These are phyloP conservation scores for Micronycteris hirsuta DNA, from an alignment of 2,113 vertebrate species.

Conservation along the genomic window DNA sequence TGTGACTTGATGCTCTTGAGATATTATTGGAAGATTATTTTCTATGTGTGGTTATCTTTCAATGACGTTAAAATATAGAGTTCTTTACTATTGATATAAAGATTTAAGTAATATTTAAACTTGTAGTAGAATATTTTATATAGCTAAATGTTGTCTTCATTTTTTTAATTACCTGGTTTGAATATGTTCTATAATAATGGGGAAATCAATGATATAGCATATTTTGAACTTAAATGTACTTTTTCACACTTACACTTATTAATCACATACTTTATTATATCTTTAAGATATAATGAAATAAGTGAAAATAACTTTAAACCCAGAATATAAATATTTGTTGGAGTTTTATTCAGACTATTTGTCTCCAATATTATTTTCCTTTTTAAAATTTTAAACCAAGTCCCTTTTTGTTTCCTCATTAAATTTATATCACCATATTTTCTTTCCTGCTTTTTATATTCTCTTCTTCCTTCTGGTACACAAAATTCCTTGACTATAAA, in stretches of 20 bases:
- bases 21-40: neutral
- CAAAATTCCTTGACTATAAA: slow-evolving; percentile 1
- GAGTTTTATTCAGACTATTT: neutral
- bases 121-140: neutral
- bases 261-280: neutral
- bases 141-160: neutral
- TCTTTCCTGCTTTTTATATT: neutral
- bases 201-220: neutral
- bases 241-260: neutral
- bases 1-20: neutral
- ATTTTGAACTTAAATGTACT: slow-evolving; percentile 19
- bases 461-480: neutral
- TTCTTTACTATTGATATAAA: neutral
- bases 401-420: neutral
- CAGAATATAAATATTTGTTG: neutral
- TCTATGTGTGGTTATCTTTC: neutral
- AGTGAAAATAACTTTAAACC: slow-evolving; percentile 7
- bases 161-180: neutral
- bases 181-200: neutral
- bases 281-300: neutral
- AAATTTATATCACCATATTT: neutral
- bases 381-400: neutral
- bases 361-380: neutral
- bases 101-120: slow-evolving; percentile 23
- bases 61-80: neutral